Conservation (phyloP, 1,140 invertebrate genomes). For the Leptopilina boulardi region DNA sequence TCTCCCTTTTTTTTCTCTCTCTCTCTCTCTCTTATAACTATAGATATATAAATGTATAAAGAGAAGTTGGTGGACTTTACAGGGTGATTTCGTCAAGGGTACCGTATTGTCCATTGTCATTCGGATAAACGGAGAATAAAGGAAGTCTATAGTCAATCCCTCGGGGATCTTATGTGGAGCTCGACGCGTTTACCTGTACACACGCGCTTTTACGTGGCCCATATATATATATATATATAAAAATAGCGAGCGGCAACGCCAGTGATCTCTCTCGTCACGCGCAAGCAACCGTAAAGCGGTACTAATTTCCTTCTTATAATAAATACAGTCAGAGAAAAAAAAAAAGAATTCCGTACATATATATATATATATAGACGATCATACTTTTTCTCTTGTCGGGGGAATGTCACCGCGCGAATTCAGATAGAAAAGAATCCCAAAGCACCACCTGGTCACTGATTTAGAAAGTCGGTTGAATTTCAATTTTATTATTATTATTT, state of each 20-base stretch:
- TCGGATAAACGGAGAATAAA: conserved; percentile 41
- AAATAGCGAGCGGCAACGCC: conserved; percentile 29
- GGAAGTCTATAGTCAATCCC: conserved; percentile 40
- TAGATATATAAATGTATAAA: conserved; percentile 4
- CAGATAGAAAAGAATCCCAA: conserved; percentile 21
- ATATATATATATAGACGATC: no score
- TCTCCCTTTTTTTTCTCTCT: no score
- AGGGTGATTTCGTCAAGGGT: conserved; percentile 35
- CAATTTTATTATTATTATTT: no score
- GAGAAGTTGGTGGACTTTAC: conserved; percentile 34
- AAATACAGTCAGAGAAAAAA: conserved; percentile 15
- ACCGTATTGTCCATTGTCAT: conserved; percentile 40
- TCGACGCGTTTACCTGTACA: conserved; percentile 35
- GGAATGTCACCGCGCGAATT: conserved; percentile 26
- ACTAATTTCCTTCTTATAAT: conserved; percentile 42
- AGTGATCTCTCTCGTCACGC: conserved; percentile 32
- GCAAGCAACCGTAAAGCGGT: conserved; percentile 46
- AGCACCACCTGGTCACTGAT: conserved; percentile 9
- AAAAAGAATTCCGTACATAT: conserved; percentile 28
- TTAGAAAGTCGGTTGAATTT: background rate
- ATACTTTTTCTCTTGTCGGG: background rate
- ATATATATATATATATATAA: conserved; percentile 19
- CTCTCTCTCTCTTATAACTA: background rate
- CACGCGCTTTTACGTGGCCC: conserved; percentile 6
- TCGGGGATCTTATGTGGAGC: conserved; percentile 30